These are phyloP conservation scores for Drosophila seclusa DNA, from an alignment of 2,888 invertebrate species.

Conservation along the genomic window DNA sequence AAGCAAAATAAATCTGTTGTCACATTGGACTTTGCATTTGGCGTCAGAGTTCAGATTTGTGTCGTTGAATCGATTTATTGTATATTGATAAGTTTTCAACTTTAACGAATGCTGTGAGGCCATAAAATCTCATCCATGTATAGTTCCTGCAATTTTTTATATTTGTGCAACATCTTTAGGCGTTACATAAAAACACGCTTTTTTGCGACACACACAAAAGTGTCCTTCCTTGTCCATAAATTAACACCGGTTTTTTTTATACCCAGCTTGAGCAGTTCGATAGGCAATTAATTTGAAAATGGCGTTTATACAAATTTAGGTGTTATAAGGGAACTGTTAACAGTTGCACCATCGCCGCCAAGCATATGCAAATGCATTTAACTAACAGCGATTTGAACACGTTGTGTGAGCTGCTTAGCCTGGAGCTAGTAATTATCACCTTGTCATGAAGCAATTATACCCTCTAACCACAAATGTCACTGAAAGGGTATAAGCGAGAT, in stretches of 20 bases:
- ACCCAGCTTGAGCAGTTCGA: slow-evolving; percentile 15
- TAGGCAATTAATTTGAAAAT: slow-evolving; percentile 23
- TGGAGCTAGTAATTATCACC: slow-evolving; percentile 22
- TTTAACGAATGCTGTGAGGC: background rate
- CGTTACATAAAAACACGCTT: slow-evolving; percentile 27
- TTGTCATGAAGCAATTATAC: slow-evolving; percentile 9
- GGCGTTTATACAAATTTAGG: background rate
- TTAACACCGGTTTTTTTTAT: slow-evolving; percentile 3
- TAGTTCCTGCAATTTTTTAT: background rate
- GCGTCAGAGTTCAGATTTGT: slow-evolving; percentile 32
- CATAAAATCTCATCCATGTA: background rate
- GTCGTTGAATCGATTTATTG: slow-evolving; percentile 1
- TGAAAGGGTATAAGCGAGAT: background rate
- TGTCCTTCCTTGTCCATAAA: slow-evolving; percentile 39
- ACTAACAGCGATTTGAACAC: slow-evolving; percentile 7
- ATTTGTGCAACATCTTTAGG: slow-evolving; percentile 2
- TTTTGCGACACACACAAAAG: slow-evolving; percentile 1
- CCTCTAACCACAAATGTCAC: background rate
- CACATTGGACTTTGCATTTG: slow-evolving; percentile 46
- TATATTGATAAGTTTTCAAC: background rate
- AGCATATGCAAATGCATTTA: slow-evolving; percentile 2
- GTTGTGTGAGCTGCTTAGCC: slow-evolving; percentile 1
- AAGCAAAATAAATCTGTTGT: slow-evolving; percentile 19
- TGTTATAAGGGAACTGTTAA: slow-evolving; percentile 6
- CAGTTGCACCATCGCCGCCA: background rate